These are phyloP conservation scores for Vannuccia rotundouncinata DNA, from an alignment of 2,888 invertebrate genomes.

Conservation along the genomic window DNA sequence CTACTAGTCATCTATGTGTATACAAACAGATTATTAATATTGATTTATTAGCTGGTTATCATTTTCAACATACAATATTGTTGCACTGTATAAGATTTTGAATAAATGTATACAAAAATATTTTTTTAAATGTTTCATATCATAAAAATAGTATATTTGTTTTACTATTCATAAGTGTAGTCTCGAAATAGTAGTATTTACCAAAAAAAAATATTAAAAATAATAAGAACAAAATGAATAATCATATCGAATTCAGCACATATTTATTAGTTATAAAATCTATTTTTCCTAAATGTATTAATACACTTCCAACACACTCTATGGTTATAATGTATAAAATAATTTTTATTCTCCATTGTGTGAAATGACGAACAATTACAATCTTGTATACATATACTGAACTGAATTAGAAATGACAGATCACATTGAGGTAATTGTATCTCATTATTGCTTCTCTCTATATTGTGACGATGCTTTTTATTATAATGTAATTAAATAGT, in stretches of 20 bases:
- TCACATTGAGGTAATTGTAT: too few species aligned
- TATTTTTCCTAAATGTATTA: not conserved
- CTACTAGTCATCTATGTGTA: not conserved
- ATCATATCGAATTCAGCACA: not conserved
- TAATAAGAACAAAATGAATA: not conserved
- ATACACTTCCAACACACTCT: too few species aligned
- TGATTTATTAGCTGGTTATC: not conserved
- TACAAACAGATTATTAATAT: not conserved
- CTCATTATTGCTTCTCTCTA: too few species aligned
- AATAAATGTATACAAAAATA: not conserved
- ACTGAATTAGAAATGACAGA: too few species aligned
- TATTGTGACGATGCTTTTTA: too few species aligned
- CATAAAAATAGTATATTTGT: not conserved
- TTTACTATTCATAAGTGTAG: not conserved
- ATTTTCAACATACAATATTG: constrained; percentile 6
- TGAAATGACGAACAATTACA: too few species aligned
- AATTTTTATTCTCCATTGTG: too few species aligned
- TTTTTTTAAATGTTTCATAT: not conserved
- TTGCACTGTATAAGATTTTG: not conserved
- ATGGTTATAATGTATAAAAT: too few species aligned
- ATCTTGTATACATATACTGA: too few species aligned
- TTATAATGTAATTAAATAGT: too few species aligned
- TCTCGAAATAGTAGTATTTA: not conserved
- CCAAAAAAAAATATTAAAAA: not conserved
- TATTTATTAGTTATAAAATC: not conserved